These are phyloP conservation scores for Urocynchramus pylzowi DNA, from an alignment of 2,113 vertebrate genomes.

Conservation along the genomic window DNA sequence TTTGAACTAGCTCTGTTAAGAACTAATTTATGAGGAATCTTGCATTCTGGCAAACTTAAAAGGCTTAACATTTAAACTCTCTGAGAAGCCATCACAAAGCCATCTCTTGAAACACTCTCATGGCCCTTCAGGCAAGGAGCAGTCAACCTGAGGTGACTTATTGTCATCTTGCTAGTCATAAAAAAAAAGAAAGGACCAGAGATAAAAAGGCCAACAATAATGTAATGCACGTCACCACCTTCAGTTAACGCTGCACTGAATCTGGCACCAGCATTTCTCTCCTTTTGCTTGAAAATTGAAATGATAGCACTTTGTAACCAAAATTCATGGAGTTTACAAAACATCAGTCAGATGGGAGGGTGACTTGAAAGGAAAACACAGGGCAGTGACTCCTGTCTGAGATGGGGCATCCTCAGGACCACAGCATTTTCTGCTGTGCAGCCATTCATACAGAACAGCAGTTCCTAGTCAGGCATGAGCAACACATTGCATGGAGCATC, in stretches of 20 bases:
- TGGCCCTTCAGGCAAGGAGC: background rate
- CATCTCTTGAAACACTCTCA: background rate
- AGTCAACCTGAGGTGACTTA: background rate
- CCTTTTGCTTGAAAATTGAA: background rate
- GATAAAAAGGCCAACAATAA: background rate
- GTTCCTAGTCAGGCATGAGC: background rate
- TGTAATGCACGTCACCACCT: background rate
- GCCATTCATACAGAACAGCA: background rate
- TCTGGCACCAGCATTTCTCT: background rate
- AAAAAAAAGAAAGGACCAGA: background rate
- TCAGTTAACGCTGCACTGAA: background rate
- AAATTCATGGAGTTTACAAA: background rate
- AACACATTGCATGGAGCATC: background rate
- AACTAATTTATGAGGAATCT: background rate
- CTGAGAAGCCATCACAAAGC: background rate
- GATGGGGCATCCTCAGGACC: background rate
- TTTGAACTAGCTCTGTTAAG: background rate
- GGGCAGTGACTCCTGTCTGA: background rate
- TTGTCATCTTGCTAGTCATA: background rate
- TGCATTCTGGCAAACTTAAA: background rate
- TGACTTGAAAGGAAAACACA: too few relatives aligned
- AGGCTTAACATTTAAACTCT: background rate
- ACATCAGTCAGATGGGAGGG: background rate
- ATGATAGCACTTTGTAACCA: background rate
- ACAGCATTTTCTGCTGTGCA: rapidly evolving